Evolutionary conservation across 2,888 invertebrate genomes (phyloP).

Genomic region (Carabus problematicus): DNA sequence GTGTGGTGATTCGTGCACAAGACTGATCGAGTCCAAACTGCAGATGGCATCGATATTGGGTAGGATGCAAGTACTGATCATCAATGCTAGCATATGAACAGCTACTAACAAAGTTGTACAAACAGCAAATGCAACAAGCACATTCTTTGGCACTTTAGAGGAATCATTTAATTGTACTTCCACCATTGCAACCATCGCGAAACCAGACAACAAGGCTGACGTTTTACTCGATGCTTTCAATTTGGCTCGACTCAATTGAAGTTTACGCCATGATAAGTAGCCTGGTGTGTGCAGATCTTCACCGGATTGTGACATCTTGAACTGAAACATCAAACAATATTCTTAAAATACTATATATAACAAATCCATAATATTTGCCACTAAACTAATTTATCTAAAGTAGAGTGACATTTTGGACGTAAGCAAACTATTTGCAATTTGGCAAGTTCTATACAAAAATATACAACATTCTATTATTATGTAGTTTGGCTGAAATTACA

Average conservation of each 20-base stretch:
- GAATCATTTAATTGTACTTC: slow-evolving; percentile 88
- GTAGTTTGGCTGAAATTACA: no score
- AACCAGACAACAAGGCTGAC: slow-evolving; percentile 94
- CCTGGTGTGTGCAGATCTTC: slow-evolving; percentile 81
- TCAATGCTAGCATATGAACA: slow-evolving; percentile 96
- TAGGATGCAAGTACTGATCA: slow-evolving; percentile 99
- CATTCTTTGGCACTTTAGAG: slow-evolving; percentile 76
- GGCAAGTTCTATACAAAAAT: neutral
- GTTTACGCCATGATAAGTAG: slow-evolving; percentile 87
- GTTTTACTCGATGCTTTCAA: slow-evolving; percentile 98
- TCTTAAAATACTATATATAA: neutral
- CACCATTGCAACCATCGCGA: slow-evolving; percentile 99
- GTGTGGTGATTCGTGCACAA: slow-evolving; percentile 89
- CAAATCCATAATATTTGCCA: neutral
- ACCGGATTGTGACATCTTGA: slow-evolving; percentile 77
- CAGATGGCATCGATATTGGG: slow-evolving; percentile 98
- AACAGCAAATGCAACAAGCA: slow-evolving; percentile 91
- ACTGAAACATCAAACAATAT: slow-evolving; percentile 44
- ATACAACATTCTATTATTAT: no score
- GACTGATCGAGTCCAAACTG: slow-evolving; percentile 84
- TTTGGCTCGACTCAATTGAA: slow-evolving; percentile 95
- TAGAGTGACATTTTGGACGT: neutral
- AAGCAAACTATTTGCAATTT: neutral
- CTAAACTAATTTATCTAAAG: neutral
- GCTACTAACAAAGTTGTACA: slow-evolving; percentile 96